A percentile compares a stretch with the other conserved stretches of the same genome.
Evolutionary conservation across 37 sponge, comb jelly and placozoan species (phyloP).

Genomic region (Halisarca cf. caerulea): DNA sequence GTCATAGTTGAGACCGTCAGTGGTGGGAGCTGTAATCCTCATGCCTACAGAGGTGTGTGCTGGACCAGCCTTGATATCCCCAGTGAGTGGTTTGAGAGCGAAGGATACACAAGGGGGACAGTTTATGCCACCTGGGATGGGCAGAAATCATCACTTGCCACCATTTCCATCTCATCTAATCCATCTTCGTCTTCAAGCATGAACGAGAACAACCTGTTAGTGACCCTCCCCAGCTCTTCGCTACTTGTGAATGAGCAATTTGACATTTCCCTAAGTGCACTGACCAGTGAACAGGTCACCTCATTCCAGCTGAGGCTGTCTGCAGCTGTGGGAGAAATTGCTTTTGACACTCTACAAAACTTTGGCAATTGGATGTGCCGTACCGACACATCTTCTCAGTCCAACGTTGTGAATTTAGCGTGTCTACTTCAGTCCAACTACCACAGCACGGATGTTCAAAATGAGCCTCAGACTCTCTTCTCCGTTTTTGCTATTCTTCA

Average conservation of each 20-base stretch:
- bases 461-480: background rate
- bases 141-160: background rate
- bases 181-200: background rate
- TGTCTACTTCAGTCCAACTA: background rate
- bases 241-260: constrained; percentile 29
- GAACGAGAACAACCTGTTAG: constrained; percentile 14
- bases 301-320: constrained; percentile 37
- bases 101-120: background rate
- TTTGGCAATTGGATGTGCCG: constrained; percentile 19
- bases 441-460: background rate
- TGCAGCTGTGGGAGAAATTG: background rate
- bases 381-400: too few relatives aligned
- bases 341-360: background rate
- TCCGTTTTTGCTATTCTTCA: background rate
- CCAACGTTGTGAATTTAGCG: background rate
- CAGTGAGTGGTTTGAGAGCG: constrained; percentile 50
- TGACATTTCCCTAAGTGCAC: constrained; percentile 27
- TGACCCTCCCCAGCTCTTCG: constrained; percentile 31
- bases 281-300: background rate
- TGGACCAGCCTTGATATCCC: constrained; percentile 25
- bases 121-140: constrained; percentile 12
- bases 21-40: background rate
- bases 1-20: background rate
- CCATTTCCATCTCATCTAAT: background rate
- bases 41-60: constrained; percentile 43